Evolutionary conservation across 2,113 vertebrate species (phyloP), one percentile per base, ranked within the genome.

Genomic region (Oceanites oceanicus): DNA sequence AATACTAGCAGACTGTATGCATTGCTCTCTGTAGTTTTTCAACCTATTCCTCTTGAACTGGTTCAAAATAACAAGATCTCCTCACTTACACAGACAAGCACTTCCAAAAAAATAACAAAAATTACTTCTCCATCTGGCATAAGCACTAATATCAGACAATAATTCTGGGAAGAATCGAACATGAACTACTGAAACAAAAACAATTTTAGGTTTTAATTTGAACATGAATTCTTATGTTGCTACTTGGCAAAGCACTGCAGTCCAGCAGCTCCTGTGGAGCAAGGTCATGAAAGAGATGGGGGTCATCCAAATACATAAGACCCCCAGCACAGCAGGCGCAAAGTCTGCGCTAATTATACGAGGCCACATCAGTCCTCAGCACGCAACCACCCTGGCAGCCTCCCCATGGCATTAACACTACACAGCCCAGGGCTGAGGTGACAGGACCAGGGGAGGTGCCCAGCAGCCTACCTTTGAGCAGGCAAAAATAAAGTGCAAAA

Each of bases 251-350:
- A 91, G 67, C 59, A 12, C 45, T 50, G 58, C 23, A 34, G 94
- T 62, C 91, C 86, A 88, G 84, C 62, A 92, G 77, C 66, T 92
- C 92, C 95, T 42, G 58, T 44, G 63, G 89, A 83, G 77, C 77
- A 92, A 92, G 91, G 94, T 95, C 94, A 70, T 1, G 12, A 62
- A 34, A 42, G 53, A 93, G 88, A 50, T 0, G 0, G 36, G 88
- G 80, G 49, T 94, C 95, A 95, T 87, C 83, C 86, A 95, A 94
- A 91, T 58, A 73, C 21, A 2, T 45, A 68, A 76, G 94, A 91
- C 95, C 94, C 77, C 56, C 91, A 62, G 77, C 45, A 55, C 86
- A 91, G 95, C 84, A 88, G 59, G 77, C 23, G 0, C 77, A 74
- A 53, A 78, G 50, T 36, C 80, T 18, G 56, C 0, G 4, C 94